Conservation (phyloP, 1,140 invertebrate genomes). For the Trachelipus rathkii region DNA sequence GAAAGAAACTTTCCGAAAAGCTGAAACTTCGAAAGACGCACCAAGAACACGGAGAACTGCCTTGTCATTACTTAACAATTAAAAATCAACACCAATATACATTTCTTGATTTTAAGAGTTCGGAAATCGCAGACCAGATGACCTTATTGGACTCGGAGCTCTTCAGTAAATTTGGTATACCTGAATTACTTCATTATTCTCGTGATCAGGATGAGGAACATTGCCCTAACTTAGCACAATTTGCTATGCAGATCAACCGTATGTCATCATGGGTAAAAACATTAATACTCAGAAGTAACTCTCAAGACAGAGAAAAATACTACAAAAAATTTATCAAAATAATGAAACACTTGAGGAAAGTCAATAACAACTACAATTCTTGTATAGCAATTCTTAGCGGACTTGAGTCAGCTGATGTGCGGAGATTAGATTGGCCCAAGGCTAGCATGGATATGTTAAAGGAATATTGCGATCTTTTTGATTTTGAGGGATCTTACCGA, state of each 20-base stretch:
- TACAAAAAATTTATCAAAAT: constrained; percentile 97
- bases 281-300: constrained; percentile 39
- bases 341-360: constrained; percentile 93
- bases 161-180: constrained; percentile 93
- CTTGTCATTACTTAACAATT: background rate
- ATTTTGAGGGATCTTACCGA: constrained; percentile 91
- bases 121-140: constrained; percentile 94
- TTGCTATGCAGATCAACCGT: constrained; percentile 99
- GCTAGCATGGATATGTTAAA: constrained; percentile 87
- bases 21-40: constrained; percentile 64
- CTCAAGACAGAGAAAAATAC: constrained; percentile 82
- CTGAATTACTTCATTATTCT: constrained; percentile 94
- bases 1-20: constrained; percentile 87
- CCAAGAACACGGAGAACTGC: constrained; percentile 29
- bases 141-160: constrained; percentile 91
- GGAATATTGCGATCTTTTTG: constrained; percentile 91
- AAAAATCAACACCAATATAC: constrained; percentile 49
- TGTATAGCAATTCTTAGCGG: constrained; percentile 94
- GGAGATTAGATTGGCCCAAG: constrained; percentile 74
- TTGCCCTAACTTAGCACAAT: constrained; percentile 91
- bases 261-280: constrained; percentile 86
- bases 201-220: constrained; percentile 94
- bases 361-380: constrained; percentile 99
- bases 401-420: constrained; percentile 85
- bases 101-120: constrained; percentile 87